Conservation (phyloP, 2,797 vertebrate genomes). For the Rhinella marina region DNA sequence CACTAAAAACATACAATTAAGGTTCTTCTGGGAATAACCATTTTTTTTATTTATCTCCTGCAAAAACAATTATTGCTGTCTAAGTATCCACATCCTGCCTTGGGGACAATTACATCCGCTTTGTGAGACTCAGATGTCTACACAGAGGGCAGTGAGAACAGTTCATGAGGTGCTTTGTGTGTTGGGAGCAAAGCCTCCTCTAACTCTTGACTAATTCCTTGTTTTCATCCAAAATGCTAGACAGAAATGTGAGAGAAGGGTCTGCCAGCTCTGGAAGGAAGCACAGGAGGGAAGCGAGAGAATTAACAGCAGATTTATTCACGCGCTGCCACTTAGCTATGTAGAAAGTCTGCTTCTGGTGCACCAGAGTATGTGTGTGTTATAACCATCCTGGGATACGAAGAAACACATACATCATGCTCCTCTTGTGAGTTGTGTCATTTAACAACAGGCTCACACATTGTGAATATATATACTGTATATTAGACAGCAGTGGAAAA, state of each 20-base stretch:
- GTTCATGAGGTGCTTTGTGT: constrained; percentile 21
- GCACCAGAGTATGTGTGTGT: neutral
- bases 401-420: constrained; percentile 30
- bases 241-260: constrained; percentile 26
- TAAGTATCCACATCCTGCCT: constrained; percentile 53
- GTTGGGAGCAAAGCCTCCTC: constrained; percentile 22
- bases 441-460: constrained; percentile 8
- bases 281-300: constrained; percentile 1
- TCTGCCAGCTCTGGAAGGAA: constrained; percentile 32
- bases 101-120: constrained; percentile 51
- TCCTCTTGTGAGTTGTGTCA: constrained; percentile 10
- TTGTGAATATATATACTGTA: neutral
- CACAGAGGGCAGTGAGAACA: neutral
- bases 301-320: constrained; percentile 35
- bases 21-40: constrained; percentile 38
- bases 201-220: constrained; percentile 27
- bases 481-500: neutral
- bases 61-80: constrained; percentile 57
- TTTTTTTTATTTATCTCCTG: constrained; percentile 38
- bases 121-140: constrained; percentile 32
- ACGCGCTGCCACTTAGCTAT: constrained; percentile 9
- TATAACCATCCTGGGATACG: constrained; percentile 1
- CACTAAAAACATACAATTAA: constrained; percentile 6
- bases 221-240: constrained; percentile 28
- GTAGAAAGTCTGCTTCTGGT: constrained; percentile 7